Percentiles rank a stretch among this genome's conserved stretches.
phyloP scores from a whole-genome alignment of 1,140 invertebrate genomes.

The Aricia agestis region DNA sequence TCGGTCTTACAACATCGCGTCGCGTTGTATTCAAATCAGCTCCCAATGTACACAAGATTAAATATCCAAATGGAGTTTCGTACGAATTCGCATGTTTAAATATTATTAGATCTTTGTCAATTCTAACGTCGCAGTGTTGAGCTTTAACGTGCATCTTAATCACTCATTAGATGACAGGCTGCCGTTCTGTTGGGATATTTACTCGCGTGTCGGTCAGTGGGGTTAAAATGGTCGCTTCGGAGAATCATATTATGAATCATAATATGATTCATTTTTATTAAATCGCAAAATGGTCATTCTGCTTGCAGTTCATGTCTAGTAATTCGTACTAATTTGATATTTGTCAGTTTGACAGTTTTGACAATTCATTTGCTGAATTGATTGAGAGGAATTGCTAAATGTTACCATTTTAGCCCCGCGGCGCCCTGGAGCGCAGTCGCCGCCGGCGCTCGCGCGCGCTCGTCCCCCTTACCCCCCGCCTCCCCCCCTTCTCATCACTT shows the following conservation, averaged over 20 bases:
- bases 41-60: neutral
- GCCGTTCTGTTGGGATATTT: neutral
- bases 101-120: neutral
- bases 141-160: neutral
- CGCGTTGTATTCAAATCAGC: neutral
- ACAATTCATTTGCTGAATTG: too few relatives aligned
- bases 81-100: neutral
- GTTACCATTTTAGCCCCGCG: too few relatives aligned
- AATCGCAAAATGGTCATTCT: too few relatives aligned
- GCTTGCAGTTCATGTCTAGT: too few relatives aligned
- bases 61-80: neutral
- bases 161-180: neutral
- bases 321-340: too few relatives aligned
- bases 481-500: slow-evolving; percentile 28
- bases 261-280: too few relatives aligned
- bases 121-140: slow-evolving; percentile 23
- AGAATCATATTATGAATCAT: too few relatives aligned
- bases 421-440: slow-evolving; percentile 16
- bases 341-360: too few relatives aligned
- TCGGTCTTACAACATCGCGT: slow-evolving; percentile 6
- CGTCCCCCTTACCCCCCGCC: slow-evolving; percentile 18
- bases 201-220: neutral
- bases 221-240: too few relatives aligned
- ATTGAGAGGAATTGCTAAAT: too few relatives aligned
- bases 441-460: slow-evolving; percentile 33